Conservation (phyloP, 2,113 vertebrate species). For the Cynocephalus volans region DNA sequence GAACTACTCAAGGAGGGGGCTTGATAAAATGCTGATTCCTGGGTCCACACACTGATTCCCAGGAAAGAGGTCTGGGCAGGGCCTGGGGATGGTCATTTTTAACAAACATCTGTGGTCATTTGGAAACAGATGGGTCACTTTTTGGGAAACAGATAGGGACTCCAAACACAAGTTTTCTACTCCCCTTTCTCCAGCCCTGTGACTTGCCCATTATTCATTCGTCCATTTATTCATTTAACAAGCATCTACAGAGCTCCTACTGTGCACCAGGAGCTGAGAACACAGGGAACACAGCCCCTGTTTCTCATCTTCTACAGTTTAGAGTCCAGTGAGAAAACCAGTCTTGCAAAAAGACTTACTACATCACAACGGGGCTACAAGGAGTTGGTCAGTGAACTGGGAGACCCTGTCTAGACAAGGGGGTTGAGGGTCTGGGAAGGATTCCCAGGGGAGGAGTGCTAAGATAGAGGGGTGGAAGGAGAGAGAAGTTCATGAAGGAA, state of each 20-base stretch:
- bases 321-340: neutral
- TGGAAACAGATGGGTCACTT: neutral
- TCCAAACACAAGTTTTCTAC: neutral
- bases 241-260: no score
- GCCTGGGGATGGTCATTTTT: neutral
- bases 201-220: neutral
- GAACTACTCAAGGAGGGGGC: no score
- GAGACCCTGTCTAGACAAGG: no score
- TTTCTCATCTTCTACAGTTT: neutral
- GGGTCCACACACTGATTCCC: neutral
- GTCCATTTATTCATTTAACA: neutral
- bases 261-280: neutral
- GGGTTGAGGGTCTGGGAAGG: no score
- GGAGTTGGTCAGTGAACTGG: neutral
- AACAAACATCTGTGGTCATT: neutral
- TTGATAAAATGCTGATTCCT: neutral
- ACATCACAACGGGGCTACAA: neutral
- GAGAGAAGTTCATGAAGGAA: no score
- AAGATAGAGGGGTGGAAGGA: no score
- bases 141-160: neutral
- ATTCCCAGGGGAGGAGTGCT: no score
- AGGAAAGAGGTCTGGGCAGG: neutral
- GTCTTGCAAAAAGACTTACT: neutral
- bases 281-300: accelerated
- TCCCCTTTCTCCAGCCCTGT: neutral